Evolutionary conservation across 2,888 invertebrate species (phyloP).

Genomic region (Choreutis nemorana): DNA sequence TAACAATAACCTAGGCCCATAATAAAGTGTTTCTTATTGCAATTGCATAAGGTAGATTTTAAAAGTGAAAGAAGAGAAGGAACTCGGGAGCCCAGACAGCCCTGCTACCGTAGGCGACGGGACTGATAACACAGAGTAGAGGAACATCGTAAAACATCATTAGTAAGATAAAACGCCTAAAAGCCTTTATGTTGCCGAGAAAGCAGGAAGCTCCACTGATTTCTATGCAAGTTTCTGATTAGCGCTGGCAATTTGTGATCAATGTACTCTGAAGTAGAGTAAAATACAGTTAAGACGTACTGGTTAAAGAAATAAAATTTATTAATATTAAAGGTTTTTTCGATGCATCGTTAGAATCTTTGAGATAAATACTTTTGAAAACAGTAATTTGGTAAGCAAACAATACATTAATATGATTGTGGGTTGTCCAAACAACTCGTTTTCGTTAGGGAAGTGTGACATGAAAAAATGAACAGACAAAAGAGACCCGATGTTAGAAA

Average conservation of each 20-base stretch:
- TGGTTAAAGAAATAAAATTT: too few relatives aligned
- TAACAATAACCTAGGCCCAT: constrained; percentile 3
- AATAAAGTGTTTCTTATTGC: constrained; percentile 12
- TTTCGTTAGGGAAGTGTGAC: constrained; percentile 26
- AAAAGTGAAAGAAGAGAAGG: constrained; percentile 1
- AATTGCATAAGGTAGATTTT: constrained; percentile 19
- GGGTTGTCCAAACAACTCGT: constrained; percentile 13
- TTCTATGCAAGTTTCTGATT: too few relatives aligned
- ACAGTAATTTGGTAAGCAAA: constrained; percentile 42
- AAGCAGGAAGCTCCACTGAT: constrained; percentile 34
- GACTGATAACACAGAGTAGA: constrained; percentile 4
- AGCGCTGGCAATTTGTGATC: constrained; percentile 15
- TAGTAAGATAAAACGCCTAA: constrained; percentile 57
- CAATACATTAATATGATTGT: constrained; percentile 26
- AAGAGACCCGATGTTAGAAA: constrained; percentile 39
- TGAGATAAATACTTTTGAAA: constrained; percentile 14
- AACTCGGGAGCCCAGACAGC: constrained; percentile 10
- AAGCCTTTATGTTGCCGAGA: constrained; percentile 35
- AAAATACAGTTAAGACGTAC: too few relatives aligned
- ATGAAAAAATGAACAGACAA: constrained; percentile 40
- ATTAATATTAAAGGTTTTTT: too few relatives aligned
- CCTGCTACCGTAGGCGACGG: constrained; percentile 55
- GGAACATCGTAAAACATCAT: constrained; percentile 60
- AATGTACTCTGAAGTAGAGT: too few relatives aligned
- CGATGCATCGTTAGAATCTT: too few relatives aligned